Conservation (phyloP, 1,140 invertebrate genomes). For the Propsilocerus akamusi region DNA sequence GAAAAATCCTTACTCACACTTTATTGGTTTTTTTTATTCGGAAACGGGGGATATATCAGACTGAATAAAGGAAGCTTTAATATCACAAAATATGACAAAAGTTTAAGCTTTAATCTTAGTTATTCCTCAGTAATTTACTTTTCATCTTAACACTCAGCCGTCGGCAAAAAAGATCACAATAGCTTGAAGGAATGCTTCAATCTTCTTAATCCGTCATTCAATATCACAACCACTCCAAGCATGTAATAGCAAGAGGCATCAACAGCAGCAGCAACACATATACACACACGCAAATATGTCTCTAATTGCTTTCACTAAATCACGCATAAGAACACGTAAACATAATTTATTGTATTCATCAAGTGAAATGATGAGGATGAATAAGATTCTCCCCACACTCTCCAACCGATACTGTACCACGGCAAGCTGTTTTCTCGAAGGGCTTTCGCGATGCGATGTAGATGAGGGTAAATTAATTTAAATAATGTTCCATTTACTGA, state of each 20-base stretch:
- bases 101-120: not conserved
- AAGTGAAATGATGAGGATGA: not conserved
- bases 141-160: not conserved
- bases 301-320: constrained; percentile 1
- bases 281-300: too few species aligned
- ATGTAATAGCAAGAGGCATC: too few species aligned
- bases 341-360: not conserved
- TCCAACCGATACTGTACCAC: too few species aligned
- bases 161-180: not conserved
- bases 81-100: not conserved
- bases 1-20: not conserved
- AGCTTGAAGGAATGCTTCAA: not conserved
- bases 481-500: too few species aligned
- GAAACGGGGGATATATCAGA: not conserved
- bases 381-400: too few species aligned
- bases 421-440: too few species aligned
- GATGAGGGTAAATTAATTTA: too few species aligned
- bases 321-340: not conserved
- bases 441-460: too few species aligned
- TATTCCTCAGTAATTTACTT: not conserved
- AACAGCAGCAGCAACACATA: too few species aligned
- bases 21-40: not conserved
- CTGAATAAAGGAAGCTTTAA: not conserved
- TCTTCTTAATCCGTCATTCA: not conserved
- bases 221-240: not conserved